Evolutionary conservation across 2,113 vertebrate genomes (phyloP), one percentile per base, ranked within the genome.

Genomic region (Mastomys coucha): DNA sequence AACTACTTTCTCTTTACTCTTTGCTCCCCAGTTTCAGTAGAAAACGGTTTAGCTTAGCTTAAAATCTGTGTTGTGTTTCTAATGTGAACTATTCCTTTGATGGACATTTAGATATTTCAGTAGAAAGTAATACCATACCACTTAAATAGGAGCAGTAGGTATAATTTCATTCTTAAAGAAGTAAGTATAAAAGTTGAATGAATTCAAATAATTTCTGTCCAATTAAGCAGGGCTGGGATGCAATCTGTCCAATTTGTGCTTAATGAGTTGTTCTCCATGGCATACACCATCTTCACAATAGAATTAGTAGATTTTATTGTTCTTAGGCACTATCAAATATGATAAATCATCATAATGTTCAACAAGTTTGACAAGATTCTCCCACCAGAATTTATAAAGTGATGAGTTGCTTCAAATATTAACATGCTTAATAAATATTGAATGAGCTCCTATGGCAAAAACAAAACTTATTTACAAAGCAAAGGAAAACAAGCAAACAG

Each of bases 401-500:
- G 96, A 90, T 93, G 96, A 96, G 87, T 91, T 7, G 5, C 69
- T 97, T 96, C 76, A 93, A 94, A 95, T 96, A 96, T 97, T 97
- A 96, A 93, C 91, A 95, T 78, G 13, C 51, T 89, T 95, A 96
- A 97, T 96, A 91, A 97, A 98, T 97, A 97, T 91, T 97, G 36
- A 97, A 97, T 96, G 93, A 92, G 22, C 67, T 86, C 85, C 81
- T 96, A 88, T 70, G 94, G 77, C 53, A 97, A 96, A 96, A 96
- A 88, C n/a, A 91, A 95, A 97, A 97, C 87, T 96, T 88, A 95
- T 94, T 96, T 88, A 97, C 84, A 96, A 97, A 97, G 60, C 84
- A 94, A 91, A 94, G 70, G 93, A 91, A 95, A 97, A 96, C 72
- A 95, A 95, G 75, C 89, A 92, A 94, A 84, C 26, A 85, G 26